phyloP scores from a whole-genome alignment of 1,140 invertebrate species.

The Aricia agestis region DNA sequence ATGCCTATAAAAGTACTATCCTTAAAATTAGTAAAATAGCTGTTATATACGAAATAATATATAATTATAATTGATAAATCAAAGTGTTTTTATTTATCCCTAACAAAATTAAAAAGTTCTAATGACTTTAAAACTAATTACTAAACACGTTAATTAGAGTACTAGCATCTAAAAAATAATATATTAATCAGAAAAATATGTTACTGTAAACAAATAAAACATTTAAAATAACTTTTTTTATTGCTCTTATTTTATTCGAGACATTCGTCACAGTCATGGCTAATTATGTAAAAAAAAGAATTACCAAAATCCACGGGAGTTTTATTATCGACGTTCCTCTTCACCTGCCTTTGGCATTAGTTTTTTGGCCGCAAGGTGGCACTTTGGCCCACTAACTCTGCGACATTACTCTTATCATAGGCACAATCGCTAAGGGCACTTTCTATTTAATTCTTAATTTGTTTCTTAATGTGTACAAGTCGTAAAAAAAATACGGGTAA shows the following conservation, averaged over 20 bases:
- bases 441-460: conserved; percentile 9
- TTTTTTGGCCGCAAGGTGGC: conserved; percentile 43
- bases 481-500: neutral
- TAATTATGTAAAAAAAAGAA: neutral
- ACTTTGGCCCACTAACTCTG: neutral
- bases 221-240: no score
- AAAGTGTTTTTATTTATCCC: no score
- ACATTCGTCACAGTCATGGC: conserved; percentile 2
- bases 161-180: no score
- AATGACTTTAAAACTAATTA: no score
- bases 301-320: neutral
- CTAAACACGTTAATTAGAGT: no score
- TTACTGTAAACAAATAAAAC: no score
- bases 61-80: no score
- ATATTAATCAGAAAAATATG: no score
- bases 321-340: neutral
- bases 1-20: no score
- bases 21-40: no score
- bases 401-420: neutral
- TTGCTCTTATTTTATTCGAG: neutral
- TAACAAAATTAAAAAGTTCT: no score
- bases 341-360: conserved; percentile 44
- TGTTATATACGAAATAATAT: no score
- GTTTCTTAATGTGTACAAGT: neutral
- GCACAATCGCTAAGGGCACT: neutral